Evolutionary conservation across 2,888 invertebrate species (phyloP).

Genomic region (Clanis bilineata): DNA sequence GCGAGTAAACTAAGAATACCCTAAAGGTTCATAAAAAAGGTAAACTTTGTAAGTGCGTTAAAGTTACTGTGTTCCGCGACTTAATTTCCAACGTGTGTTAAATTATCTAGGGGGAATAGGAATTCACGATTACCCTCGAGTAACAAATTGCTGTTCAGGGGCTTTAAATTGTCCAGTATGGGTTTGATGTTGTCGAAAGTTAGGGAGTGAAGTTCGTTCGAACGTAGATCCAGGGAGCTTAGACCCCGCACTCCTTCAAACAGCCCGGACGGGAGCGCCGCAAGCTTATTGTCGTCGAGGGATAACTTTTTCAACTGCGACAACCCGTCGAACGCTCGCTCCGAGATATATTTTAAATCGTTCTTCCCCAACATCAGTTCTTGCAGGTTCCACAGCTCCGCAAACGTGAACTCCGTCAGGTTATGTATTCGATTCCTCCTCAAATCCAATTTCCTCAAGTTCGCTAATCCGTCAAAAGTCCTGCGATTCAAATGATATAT

Average conservation of each 20-base stretch:
- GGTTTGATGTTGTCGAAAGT: constrained; percentile 89
- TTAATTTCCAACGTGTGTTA: constrained; percentile 71
- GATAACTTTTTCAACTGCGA: constrained; percentile 87
- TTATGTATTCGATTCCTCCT: constrained; percentile 88
- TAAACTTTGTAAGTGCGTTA: constrained; percentile 64
- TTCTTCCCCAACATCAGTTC: constrained; percentile 88
- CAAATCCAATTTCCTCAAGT: constrained; percentile 88
- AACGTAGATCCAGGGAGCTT: constrained; percentile 88
- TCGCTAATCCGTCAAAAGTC: constrained; percentile 89
- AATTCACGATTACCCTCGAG: constrained; percentile 86
- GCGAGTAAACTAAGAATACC: constrained; percentile 52
- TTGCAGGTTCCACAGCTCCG: constrained; percentile 88
- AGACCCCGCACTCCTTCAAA: constrained; percentile 88
- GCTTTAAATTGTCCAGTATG: constrained; percentile 89
- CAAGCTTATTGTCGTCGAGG: constrained; percentile 89
- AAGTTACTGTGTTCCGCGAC: constrained; percentile 63
- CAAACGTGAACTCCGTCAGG: constrained; percentile 90
- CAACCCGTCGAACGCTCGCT: constrained; percentile 89
- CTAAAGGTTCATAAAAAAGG: constrained; percentile 63
- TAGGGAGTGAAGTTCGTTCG: constrained; percentile 89
- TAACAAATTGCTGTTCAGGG: constrained; percentile 87
- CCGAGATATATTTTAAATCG: constrained; percentile 87
- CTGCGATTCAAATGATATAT: constrained; percentile 88
- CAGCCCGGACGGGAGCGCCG: constrained; percentile 86
- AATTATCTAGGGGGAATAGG: constrained; percentile 57